These are phyloP conservation scores for Pollenia angustigena DNA, from an alignment of 2,888 invertebrate species.

Conservation along the genomic window DNA sequence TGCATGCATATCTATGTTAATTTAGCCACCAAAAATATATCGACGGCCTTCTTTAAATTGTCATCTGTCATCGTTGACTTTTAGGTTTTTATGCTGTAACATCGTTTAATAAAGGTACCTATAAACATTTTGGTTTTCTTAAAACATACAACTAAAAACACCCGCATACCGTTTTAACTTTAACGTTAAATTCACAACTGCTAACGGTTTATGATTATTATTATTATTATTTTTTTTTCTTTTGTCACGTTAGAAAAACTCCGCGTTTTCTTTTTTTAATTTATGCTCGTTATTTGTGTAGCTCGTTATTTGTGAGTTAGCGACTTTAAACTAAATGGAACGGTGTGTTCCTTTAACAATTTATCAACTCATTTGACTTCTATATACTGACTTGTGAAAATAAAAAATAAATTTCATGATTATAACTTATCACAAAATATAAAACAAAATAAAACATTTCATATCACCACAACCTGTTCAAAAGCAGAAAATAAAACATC, in stretches of 20 bases:
- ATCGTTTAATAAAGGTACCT: background rate
- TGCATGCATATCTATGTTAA: background rate
- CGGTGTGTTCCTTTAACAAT: slow-evolving; percentile 60
- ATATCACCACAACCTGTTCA: slow-evolving; percentile 64
- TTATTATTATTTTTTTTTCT: background rate
- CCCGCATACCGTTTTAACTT: slow-evolving; percentile 58
- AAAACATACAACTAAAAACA: background rate
- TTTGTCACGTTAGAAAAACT: slow-evolving; percentile 36
- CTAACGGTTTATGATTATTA: slow-evolving; percentile 9
- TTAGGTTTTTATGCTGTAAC: slow-evolving; percentile 38
- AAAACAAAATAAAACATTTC: slow-evolving; percentile 45
- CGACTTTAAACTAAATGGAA: slow-evolving; percentile 68
- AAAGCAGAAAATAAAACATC: slow-evolving; percentile 29
- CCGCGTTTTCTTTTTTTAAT: slow-evolving; percentile 52
- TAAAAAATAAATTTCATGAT: slow-evolving; percentile 77
- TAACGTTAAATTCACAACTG: slow-evolving; percentile 3
- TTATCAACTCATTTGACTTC: slow-evolving; percentile 66
- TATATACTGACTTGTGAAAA: slow-evolving; percentile 61
- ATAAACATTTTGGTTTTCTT: background rate
- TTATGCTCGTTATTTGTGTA: slow-evolving; percentile 46
- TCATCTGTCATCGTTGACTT: slow-evolving; percentile 35
- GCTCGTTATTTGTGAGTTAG: slow-evolving; percentile 53
- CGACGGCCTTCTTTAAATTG: background rate
- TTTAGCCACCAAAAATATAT: background rate
- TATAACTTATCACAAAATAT: slow-evolving; percentile 82